A percentile compares a stretch with the other conserved stretches of the same genome.
Conservation (phyloP, 2,797 vertebrate genomes). For the Bucorvus abyssinicus region DNA sequence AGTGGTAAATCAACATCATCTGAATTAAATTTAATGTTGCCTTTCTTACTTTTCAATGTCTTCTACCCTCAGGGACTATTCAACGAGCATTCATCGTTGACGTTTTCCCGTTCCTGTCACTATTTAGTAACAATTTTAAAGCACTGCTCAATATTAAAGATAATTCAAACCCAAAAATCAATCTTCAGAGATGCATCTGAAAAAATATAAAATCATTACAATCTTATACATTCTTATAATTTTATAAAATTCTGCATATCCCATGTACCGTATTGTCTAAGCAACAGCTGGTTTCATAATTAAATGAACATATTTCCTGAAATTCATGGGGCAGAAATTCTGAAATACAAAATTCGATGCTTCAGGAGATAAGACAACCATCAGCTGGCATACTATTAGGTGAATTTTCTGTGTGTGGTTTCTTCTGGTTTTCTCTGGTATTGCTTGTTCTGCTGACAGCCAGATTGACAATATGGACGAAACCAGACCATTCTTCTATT, state of each 20-base stretch:
- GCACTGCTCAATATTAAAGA: not conserved
- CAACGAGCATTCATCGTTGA: not conserved
- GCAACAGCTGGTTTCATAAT: not conserved
- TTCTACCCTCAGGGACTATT: constrained; percentile 7
- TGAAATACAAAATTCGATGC: not conserved
- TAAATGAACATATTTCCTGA: constrained; percentile 2
- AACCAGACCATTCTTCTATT: not conserved
- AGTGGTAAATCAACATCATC: not conserved
- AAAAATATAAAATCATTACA: not conserved
- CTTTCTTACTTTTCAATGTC: constrained; percentile 3
- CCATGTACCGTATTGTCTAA: not conserved
- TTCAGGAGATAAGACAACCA: not conserved
- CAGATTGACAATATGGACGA: not conserved
- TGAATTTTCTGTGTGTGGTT: not conserved
- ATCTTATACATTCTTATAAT: not conserved
- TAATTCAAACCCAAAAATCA: not conserved
- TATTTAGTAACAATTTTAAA: not conserved
- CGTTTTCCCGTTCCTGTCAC: not conserved
- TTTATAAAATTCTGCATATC: not conserved
- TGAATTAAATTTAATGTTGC: constrained; percentile 4
- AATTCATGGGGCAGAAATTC: not conserved
- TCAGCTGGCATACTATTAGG: not conserved
- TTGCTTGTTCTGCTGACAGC: not conserved
- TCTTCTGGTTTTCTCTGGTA: not conserved
- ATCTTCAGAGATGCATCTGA: not conserved